phyloP scores from a whole-genome alignment of 2,797 vertebrate genomes.

The Petrocephalus schoutedeni region DNA sequence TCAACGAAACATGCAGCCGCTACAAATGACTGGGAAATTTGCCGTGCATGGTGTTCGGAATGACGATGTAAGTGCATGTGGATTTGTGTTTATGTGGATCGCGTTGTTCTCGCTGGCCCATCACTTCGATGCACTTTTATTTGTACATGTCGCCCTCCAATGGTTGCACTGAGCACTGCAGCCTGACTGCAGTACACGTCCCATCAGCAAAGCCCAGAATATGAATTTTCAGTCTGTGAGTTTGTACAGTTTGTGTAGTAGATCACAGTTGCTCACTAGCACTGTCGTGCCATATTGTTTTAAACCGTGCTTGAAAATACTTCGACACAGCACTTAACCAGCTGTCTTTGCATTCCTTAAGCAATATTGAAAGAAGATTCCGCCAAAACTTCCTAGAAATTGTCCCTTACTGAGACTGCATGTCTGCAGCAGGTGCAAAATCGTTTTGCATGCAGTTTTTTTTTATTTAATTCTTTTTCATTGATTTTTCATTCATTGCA shows the following conservation, averaged over 20 bases:
- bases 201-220: neutral
- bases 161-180: neutral
- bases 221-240: neutral
- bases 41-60: neutral
- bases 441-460: neutral
- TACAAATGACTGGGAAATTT: neutral
- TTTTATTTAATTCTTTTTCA: neutral
- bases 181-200: neutral
- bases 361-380: neutral
- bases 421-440: neutral
- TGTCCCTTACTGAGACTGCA: neutral
- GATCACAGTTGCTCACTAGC: neutral
- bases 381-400: neutral
- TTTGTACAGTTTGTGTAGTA: neutral
- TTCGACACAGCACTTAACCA: neutral
- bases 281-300: neutral
- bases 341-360: constrained; percentile 16
- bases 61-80: neutral
- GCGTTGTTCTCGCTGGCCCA: neutral
- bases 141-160: constrained; percentile 14
- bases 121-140: constrained; percentile 4
- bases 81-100: neutral
- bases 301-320: neutral
- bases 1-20: neutral
- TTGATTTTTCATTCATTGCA: too few relatives aligned